These are phyloP conservation scores for Amphipoea oculea DNA, from an alignment of 2,888 invertebrate species.

Conservation along the genomic window DNA sequence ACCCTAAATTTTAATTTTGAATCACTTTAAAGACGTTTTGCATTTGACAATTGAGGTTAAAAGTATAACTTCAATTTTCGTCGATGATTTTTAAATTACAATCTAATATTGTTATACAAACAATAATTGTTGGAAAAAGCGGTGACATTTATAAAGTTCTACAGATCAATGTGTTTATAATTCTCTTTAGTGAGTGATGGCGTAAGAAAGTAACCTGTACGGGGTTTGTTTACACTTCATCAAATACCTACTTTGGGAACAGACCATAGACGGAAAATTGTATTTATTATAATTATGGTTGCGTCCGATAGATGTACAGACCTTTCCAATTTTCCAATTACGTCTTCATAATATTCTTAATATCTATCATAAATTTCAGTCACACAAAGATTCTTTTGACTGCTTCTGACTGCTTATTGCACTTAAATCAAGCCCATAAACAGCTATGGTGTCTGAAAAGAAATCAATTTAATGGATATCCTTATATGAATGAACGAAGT, in stretches of 20 bases:
- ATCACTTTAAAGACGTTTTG: background rate
- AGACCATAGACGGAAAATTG: background rate
- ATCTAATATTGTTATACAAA: background rate
- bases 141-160: background rate
- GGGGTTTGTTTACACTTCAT: background rate
- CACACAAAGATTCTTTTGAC: background rate
- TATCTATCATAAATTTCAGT: slow-evolving; percentile 3
- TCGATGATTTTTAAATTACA: background rate
- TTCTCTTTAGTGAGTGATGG: background rate
- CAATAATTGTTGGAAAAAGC: background rate
- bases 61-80: background rate
- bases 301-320: background rate
- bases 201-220: background rate
- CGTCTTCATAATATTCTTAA: background rate
- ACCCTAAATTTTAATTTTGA: background rate
- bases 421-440: background rate
- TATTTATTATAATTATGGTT: background rate
- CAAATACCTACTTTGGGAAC: too few relatives aligned
- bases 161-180: background rate
- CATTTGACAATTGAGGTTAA: background rate
- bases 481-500: background rate
- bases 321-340: background rate
- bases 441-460: background rate
- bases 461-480: background rate
- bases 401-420: background rate